These are phyloP conservation scores for Dolichopus griseipennis DNA, from an alignment of 2,888 invertebrate species.

Conservation along the genomic window DNA sequence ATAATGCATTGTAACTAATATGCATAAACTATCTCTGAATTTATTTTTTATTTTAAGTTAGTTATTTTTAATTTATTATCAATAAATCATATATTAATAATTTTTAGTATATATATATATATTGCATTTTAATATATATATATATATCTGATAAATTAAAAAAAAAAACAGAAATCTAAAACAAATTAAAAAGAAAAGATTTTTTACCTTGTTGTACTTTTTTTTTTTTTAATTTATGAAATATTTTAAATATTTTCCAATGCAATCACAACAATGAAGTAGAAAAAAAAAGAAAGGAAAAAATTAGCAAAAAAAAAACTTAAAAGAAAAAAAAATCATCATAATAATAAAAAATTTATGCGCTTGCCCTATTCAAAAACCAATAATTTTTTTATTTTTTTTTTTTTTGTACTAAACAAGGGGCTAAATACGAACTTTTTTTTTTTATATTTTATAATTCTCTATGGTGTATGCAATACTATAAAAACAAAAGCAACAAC, in stretches of 20 bases:
- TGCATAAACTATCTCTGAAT: too few species aligned
- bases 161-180: not conserved
- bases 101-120: too few species aligned
- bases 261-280: not conserved
- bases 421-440: not conserved
- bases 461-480: not conserved
- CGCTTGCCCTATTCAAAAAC: conserved; percentile 5
- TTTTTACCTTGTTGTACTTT: not conserved
- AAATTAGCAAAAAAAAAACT: too few species aligned
- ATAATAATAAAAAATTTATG: conserved; percentile 6
- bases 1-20: too few species aligned
- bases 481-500: not conserved
- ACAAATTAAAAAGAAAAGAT: not conserved
- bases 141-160: too few species aligned
- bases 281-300: too few species aligned
- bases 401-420: not conserved
- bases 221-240: not conserved
- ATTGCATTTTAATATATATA: too few species aligned
- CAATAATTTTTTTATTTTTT: not conserved
- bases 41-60: too few species aligned
- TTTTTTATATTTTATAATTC: not conserved
- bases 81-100: too few species aligned
- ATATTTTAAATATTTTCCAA: not conserved
- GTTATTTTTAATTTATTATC: too few species aligned
- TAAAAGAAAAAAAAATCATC: not conserved